Evolutionary conservation across 2,797 vertebrate genomes (phyloP), one percentile per base, ranked within the genome.

Genomic region (Lycodopsis pacificus): DNA sequence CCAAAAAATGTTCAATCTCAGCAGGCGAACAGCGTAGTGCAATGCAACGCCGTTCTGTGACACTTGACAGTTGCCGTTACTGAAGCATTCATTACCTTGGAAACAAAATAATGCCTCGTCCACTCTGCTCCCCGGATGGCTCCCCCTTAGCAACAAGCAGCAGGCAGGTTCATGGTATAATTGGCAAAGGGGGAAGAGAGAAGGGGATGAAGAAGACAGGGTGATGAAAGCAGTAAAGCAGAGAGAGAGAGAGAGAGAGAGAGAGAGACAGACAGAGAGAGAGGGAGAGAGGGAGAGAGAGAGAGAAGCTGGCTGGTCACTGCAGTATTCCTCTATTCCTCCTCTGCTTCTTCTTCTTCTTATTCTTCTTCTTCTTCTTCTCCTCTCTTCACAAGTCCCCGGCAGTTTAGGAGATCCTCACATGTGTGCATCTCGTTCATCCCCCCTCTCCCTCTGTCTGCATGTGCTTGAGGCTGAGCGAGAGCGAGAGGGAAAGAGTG

Each of bases 41-140:
- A 79, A 80, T 42, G 75, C 81, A 88, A 89, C 87, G 88, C 92
- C 34, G 7, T 38, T 22, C 88, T 84, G 87, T 88, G 85, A 90
- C 86, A 92, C 84, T 84, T 90, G 86, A 89, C 73, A 84, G 82
- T 71, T 85, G 38, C 71, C 77, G 63, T 80, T 63, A 85, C 69
- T 83, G 81, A 88, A 89, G 65, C 88, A 36, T 89, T 91, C 87
- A 94, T 97, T 97, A 97, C 96, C 96, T 96, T 95, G 90, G 94
- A 93, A 94, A 95, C 94, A 92, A 93, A 93, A 92, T 85, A 91
- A 93, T 72, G 90, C 88, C 88, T 80, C 76, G 90, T 89, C 89
- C 90, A 89, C 93, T 91, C 89, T 92, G 90, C 88, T 91, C 85
- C 89, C 91, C 81, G 89, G 88, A 83, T 78, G 83, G 88, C 90